Percentiles rank a stretch among this genome's conserved stretches.
Evolutionary conservation across 2,888 invertebrate genomes (phyloP).

Genomic region (Antheraea yamamai): DNA sequence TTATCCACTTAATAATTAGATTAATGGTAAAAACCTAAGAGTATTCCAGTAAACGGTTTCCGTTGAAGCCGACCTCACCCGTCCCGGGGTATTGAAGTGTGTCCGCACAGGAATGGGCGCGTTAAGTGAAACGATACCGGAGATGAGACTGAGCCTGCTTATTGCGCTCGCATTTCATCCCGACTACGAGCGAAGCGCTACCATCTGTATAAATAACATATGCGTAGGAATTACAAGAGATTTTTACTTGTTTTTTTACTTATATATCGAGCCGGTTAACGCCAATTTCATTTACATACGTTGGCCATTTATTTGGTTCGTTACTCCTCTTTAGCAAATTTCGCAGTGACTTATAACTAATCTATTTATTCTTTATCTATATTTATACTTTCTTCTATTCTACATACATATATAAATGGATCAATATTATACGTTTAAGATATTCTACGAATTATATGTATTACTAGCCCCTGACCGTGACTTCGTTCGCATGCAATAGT

Average conservation of each 20-base stretch:
- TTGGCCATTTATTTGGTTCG: no score
- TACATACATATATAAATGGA: no score
- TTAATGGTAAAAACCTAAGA: constrained; percentile 28
- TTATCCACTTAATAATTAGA: constrained; percentile 10
- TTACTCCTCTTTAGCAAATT: background rate
- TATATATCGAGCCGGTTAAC: background rate
- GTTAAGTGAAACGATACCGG: constrained; percentile 70
- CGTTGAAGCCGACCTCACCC: constrained; percentile 34
- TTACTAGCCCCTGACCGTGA: no score
- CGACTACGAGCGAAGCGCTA: constrained; percentile 35
- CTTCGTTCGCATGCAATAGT: no score
- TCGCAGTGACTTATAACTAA: background rate
- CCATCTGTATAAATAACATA: constrained; percentile 30
- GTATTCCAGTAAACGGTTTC: constrained; percentile 39
- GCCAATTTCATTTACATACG: background rate
- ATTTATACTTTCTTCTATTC: no score
- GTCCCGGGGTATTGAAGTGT: constrained; percentile 52
- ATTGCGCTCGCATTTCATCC: constrained; percentile 50
- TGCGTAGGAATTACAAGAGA: constrained; percentile 26
- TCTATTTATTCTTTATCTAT: no score
- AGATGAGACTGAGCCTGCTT: constrained; percentile 57
- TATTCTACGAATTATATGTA: no score
- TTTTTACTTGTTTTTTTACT: constrained; percentile 16
- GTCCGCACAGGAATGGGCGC: constrained; percentile 56
- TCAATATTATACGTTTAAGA: no score